These are phyloP conservation scores for Etheostoma perlongum DNA, from an alignment of 2,797 vertebrate species.

Conservation along the genomic window DNA sequence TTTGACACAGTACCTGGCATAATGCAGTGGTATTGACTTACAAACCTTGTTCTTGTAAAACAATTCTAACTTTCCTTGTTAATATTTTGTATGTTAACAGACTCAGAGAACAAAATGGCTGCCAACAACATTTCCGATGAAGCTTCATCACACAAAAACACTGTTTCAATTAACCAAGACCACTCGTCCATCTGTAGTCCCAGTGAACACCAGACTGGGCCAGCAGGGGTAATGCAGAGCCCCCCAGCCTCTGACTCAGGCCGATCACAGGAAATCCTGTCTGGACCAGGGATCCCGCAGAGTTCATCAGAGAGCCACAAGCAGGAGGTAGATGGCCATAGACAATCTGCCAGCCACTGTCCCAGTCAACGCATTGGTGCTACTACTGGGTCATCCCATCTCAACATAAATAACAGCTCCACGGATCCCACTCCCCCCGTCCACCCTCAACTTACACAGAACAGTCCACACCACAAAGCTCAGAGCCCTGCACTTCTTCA, in stretches of 20 bases:
- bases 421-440: conserved; percentile 25
- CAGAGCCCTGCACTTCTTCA: conserved; percentile 33
- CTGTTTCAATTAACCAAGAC: conserved; percentile 46
- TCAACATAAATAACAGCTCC: conserved; percentile 36
- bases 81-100: conserved; percentile 66
- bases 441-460: conserved; percentile 46
- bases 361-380: conserved; percentile 30
- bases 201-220: conserved; percentile 41
- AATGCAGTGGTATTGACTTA: background rate
- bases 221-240: conserved; percentile 53
- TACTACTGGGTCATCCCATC: conserved; percentile 28
- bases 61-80: conserved; percentile 4
- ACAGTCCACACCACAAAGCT: conserved; percentile 54
- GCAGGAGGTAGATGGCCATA: conserved; percentile 50
- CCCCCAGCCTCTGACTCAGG: conserved; percentile 38
- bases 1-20: background rate
- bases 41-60: background rate
- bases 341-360: conserved; percentile 30
- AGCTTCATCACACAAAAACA: conserved; percentile 53
- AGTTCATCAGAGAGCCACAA: conserved; percentile 41
- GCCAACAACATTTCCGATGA: conserved; percentile 46
- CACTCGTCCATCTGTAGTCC: conserved; percentile 48
- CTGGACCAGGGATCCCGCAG: conserved; percentile 25
- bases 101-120: conserved; percentile 55
- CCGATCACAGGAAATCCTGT: conserved; percentile 35